Conservation (phyloP, 2,888 invertebrate genomes). For the Dichetophora obliterata region DNA sequence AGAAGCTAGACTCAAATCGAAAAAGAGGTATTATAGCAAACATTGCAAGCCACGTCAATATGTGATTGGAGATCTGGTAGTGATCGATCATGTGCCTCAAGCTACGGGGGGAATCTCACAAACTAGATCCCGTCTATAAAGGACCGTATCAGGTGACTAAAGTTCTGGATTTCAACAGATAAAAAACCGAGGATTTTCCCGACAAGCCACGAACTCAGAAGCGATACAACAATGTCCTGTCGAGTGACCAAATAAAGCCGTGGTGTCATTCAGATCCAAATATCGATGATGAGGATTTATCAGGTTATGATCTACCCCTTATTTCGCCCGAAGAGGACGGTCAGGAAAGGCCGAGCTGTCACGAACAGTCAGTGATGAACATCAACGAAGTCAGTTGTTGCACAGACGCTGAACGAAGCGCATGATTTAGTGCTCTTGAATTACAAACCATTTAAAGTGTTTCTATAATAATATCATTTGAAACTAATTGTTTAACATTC, state of each 20-base stretch:
- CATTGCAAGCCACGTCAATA: slow-evolving; percentile 36
- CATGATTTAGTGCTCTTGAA: too few relatives aligned
- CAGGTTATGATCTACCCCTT: background rate
- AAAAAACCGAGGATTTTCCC: slow-evolving; percentile 41
- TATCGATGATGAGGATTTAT: slow-evolving; percentile 9
- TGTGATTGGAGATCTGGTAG: slow-evolving; percentile 35
- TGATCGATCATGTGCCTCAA: slow-evolving; percentile 35
- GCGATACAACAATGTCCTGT: slow-evolving; percentile 40
- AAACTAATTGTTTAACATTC: too few relatives aligned
- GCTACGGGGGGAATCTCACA: slow-evolving; percentile 40
- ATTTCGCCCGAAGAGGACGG: slow-evolving; percentile 24
- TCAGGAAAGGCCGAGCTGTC: too few relatives aligned
- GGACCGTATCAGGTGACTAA: slow-evolving; percentile 42
- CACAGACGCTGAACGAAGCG: too few relatives aligned
- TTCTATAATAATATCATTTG: too few relatives aligned
- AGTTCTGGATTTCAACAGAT: slow-evolving; percentile 37
- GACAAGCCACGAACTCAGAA: slow-evolving; percentile 32
- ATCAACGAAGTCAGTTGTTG: too few relatives aligned
- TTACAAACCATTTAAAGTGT: too few relatives aligned
- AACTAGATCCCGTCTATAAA: slow-evolving; percentile 40
- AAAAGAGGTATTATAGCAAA: slow-evolving; percentile 37
- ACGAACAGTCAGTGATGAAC: too few relatives aligned
- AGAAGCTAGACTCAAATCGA: slow-evolving; percentile 18
- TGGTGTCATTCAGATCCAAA: slow-evolving; percentile 39
- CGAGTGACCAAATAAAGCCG: slow-evolving; percentile 42